Conservation (phyloP, 1,140 invertebrate genomes). For the Drosophila truncata region DNA sequence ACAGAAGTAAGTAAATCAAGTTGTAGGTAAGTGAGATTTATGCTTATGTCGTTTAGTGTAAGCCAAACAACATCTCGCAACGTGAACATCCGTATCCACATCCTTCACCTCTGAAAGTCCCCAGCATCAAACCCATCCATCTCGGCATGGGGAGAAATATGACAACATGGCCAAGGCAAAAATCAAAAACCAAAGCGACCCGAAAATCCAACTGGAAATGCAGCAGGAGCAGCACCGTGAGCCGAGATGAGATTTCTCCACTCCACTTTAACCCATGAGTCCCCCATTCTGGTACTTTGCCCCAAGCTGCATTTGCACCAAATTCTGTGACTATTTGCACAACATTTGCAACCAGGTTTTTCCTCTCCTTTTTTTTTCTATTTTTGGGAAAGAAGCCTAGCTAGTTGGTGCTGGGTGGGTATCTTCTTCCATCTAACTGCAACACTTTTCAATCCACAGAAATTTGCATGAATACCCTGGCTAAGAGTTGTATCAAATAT, state of each 20-base stretch:
- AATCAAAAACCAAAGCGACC: conserved; percentile 54
- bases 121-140: conserved; percentile 3
- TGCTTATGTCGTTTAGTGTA: conserved; percentile 81
- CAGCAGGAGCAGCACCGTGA: conserved; percentile 2
- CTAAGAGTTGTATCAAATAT: neutral
- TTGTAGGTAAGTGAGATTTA: conserved; percentile 84
- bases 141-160: conserved; percentile 57
- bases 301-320: conserved; percentile 49
- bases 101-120: conserved; percentile 23
- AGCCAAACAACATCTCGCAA: conserved; percentile 68
- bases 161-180: conserved; percentile 67
- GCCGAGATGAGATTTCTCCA: conserved; percentile 28
- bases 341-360: conserved; percentile 49
- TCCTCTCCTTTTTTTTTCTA: neutral
- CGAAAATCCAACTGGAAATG: conserved; percentile 28
- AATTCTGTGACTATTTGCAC: conserved; percentile 63
- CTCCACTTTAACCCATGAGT: conserved; percentile 5
- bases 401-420: neutral
- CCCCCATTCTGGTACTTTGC: conserved; percentile 11
- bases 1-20: conserved; percentile 76
- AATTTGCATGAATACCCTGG: conserved; percentile 28
- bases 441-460: conserved; percentile 16
- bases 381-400: conserved; percentile 25
- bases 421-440: conserved; percentile 30
- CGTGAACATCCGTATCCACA: conserved; percentile 30